A percentile compares a stretch with the other conserved stretches of the same genome.
Conservation (phyloP, 2,797 vertebrate genomes). For the Lutjanus campechanus region DNA sequence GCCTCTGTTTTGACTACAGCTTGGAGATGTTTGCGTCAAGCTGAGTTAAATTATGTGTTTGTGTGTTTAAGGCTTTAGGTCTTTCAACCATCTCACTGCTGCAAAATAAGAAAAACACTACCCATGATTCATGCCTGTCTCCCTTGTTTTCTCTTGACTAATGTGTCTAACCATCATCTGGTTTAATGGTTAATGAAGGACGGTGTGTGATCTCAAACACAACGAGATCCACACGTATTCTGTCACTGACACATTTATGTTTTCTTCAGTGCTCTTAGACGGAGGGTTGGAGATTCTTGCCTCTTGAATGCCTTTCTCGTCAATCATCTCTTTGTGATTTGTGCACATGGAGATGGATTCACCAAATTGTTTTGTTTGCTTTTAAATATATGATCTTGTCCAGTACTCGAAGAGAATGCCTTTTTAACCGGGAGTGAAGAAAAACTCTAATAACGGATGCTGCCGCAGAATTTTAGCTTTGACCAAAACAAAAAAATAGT, state of each 20-base stretch:
- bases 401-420: neutral
- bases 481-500: too few species aligned
- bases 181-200: slow-evolving; percentile 24
- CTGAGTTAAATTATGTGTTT: slow-evolving; percentile 49
- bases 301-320: slow-evolving; percentile 34
- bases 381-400: slow-evolving; percentile 17
- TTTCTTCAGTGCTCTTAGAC: neutral
- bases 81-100: slow-evolving; percentile 34
- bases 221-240: neutral
- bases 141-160: slow-evolving; percentile 16
- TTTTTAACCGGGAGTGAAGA: slow-evolving; percentile 1
- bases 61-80: slow-evolving; percentile 27
- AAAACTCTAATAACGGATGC: neutral
- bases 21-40: slow-evolving; percentile 26
- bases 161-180: slow-evolving; percentile 29
- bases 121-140: slow-evolving; percentile 42
- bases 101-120: slow-evolving; percentile 38
- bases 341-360: slow-evolving; percentile 15
- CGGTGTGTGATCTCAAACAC: slow-evolving; percentile 7
- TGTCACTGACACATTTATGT: slow-evolving; percentile 25
- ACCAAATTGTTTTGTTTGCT: slow-evolving; percentile 6
- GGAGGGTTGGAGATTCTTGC: slow-evolving; percentile 6
- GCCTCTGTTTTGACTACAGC: slow-evolving; percentile 45
- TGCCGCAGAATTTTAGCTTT: neutral
- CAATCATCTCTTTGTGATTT: slow-evolving; percentile 14